Percentiles rank a stretch among this genome's conserved stretches.
phyloP scores from a whole-genome alignment of 2,888 invertebrate genomes.

The Artemia sp. region DNA sequence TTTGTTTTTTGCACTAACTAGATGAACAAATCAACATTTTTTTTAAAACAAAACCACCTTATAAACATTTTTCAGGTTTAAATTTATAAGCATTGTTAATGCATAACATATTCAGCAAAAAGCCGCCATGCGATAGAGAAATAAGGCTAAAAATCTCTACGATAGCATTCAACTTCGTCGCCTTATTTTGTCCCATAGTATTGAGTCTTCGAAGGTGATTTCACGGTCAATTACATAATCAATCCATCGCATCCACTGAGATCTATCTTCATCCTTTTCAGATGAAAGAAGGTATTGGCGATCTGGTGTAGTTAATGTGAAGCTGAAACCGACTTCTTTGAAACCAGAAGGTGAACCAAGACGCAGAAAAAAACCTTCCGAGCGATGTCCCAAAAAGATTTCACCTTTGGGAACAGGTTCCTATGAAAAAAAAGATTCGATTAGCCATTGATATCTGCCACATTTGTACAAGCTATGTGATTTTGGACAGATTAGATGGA shows the following conservation, averaged over 20 bases:
- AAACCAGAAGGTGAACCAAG: conserved; percentile 45
- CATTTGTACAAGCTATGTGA: not conserved
- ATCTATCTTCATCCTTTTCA: conserved; percentile 53
- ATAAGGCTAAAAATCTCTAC: too few species aligned
- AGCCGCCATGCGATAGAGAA: too few species aligned
- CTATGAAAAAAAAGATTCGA: conserved; percentile 29
- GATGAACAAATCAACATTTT: too few species aligned
- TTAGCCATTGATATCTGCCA: not conserved
- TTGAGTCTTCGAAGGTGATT: conserved; percentile 57
- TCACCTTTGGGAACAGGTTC: conserved; percentile 80
- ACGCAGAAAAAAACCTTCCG: conserved; percentile 56
- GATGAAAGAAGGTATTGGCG: conserved; percentile 58
- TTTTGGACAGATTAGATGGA: too few species aligned
- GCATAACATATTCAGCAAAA: too few species aligned
- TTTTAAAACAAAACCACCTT: too few species aligned
- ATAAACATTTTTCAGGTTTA: too few species aligned
- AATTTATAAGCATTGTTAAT: too few species aligned
- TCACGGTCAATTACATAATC: conserved; percentile 54
- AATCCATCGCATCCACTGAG: conserved; percentile 60
- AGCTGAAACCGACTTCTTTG: conserved; percentile 54
- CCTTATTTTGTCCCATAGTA: conserved; percentile 39
- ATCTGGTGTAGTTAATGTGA: conserved; percentile 63
- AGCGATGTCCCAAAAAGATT: conserved; percentile 61
- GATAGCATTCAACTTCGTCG: not conserved
- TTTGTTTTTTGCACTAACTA: too few species aligned